Base-by-base conservation (phyloP, 2,888 invertebrate species). In the Pomacea canaliculata region DNA sequence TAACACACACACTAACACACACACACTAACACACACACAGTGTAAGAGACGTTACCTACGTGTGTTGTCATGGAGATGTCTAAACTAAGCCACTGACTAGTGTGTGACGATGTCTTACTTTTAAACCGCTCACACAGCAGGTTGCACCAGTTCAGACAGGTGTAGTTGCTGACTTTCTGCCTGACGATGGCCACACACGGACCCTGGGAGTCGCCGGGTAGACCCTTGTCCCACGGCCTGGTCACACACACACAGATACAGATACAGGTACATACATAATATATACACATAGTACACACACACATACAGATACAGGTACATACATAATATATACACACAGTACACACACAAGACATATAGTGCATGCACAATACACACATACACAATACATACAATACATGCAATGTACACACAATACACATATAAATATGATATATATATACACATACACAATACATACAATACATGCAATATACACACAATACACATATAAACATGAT, bases 41-140 rank as follows among this genome's bases (percentile, higher is more conserved):
- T 37, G 3, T 37, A 5, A 37, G 37, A 37, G 37, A 37, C 4
- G 5, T 5, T 37, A 37, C 37, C 3, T 5, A 37, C 4, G 37
- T 37, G 1, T 5, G 37, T 37, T 37, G 37, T 37, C 37, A 37
- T 37, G 37, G 37, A 37, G 37, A 37, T 37, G 3, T 37, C 0
- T 3, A 37, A 37, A 37, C 37, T 5, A 37, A 37, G 1, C 4
- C 37, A 37, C 37, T 5, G 4, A 13, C 10, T 56, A 56, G 51
- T 56, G 1, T 10, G 0, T 56, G 51, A 56, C 4, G 8, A 56
- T 10, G 4, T 7, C 73, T 23, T 27, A 79, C 79, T 71, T 76
- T 76, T 79, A 12, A 46, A 27, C 8, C 79, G 48, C 56, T 73
- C 71, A n/a, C 79, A 77, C 13, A 79, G 23, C 10, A 79, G 2